Conservation (phyloP, 2,888 invertebrate species). For the Liopterus haemorrhoidalis region DNA sequence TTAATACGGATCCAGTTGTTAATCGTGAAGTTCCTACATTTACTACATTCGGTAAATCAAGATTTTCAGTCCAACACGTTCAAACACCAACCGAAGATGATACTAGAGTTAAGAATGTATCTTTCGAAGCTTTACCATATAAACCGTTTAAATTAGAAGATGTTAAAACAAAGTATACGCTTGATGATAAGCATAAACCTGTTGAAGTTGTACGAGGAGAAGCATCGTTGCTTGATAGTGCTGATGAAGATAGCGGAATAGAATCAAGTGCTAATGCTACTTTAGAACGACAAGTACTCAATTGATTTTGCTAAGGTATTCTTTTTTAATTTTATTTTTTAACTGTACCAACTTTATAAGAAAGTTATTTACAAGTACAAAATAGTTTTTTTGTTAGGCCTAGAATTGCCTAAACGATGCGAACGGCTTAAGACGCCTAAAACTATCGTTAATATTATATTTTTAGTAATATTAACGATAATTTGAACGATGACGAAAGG, state of each 20-base stretch:
- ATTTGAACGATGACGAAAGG: too few species aligned
- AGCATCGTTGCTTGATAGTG: conserved; percentile 58
- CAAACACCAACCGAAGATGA: conserved; percentile 41
- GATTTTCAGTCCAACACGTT: conserved; percentile 45
- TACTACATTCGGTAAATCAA: conserved; percentile 55
- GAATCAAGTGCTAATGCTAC: conserved; percentile 57
- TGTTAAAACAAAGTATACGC: conserved; percentile 28
- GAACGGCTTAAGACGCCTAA: too few species aligned
- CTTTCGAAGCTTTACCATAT: conserved; percentile 45
- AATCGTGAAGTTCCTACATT: conserved; percentile 51
- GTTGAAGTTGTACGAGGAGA: conserved; percentile 48
- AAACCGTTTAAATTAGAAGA: conserved; percentile 34
- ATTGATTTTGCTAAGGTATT: background rate
- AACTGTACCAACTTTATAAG: too few species aligned
- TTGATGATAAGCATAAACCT: conserved; percentile 40
- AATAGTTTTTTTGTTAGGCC: conserved; percentile 3
- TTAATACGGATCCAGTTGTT: conserved; percentile 48
- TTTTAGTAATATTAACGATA: too few species aligned
- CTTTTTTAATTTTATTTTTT: conserved; percentile 2
- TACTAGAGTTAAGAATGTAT: conserved; percentile 39
- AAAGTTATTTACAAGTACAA: too few species aligned
- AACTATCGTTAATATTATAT: too few species aligned
- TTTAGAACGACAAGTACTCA: conserved; percentile 42
- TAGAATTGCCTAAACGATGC: too few species aligned
- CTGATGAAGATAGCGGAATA: conserved; percentile 61